These are phyloP conservation scores for Argyrosomus regius DNA, from an alignment of 2,797 vertebrate species.

Conservation along the genomic window DNA sequence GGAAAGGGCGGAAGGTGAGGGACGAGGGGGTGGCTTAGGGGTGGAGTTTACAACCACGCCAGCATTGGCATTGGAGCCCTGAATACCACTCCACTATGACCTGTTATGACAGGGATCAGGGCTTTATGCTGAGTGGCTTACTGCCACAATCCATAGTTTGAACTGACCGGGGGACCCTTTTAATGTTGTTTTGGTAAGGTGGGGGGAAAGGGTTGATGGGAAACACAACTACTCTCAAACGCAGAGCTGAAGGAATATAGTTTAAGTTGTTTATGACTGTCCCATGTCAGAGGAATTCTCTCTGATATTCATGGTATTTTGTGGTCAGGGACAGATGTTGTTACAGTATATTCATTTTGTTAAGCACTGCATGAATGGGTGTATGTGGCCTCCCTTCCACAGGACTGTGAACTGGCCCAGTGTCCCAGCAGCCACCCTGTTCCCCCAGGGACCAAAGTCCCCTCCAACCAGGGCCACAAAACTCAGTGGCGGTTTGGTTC, in stretches of 20 bases:
- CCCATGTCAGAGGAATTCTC: slow-evolving; percentile 51
- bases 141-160: slow-evolving; percentile 85
- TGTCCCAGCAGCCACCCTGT: slow-evolving; percentile 89
- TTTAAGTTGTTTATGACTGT: slow-evolving; percentile 47
- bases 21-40: slow-evolving; percentile 75
- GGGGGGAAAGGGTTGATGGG: slow-evolving; percentile 67
- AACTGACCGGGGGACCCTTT: slow-evolving; percentile 77
- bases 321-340: slow-evolving; percentile 66
- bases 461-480: slow-evolving; percentile 83
- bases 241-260: slow-evolving; percentile 56
- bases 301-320: slow-evolving; percentile 69
- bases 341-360: slow-evolving; percentile 73
- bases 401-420: slow-evolving; percentile 95
- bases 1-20: slow-evolving; percentile 76
- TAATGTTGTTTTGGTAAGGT: slow-evolving; percentile 81
- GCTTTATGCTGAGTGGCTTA: slow-evolving; percentile 85
- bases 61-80: slow-evolving; percentile 83
- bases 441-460: slow-evolving; percentile 87
- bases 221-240: slow-evolving; percentile 71
- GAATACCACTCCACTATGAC: slow-evolving; percentile 84
- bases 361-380: slow-evolving; percentile 71
- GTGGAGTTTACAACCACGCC: slow-evolving; percentile 80
- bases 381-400: slow-evolving; percentile 65
- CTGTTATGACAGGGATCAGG: slow-evolving; percentile 86
- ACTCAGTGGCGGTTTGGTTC: slow-evolving; percentile 99